phyloP scores from a whole-genome alignment of 1,140 invertebrate genomes.

The Chironomus tepperi region DNA sequence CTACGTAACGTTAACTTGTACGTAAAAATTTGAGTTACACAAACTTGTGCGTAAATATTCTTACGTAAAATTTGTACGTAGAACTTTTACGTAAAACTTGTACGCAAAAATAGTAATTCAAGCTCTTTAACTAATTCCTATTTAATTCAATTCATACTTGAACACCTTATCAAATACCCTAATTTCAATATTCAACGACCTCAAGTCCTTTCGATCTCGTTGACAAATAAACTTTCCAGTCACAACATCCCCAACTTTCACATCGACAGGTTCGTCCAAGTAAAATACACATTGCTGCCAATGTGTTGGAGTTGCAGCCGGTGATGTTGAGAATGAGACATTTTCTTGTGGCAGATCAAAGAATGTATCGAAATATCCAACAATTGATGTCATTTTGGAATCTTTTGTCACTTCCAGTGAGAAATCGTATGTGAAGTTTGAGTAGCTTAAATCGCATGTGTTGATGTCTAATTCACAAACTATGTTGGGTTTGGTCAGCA shows the following conservation, averaged over 20 bases:
- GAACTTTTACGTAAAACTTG: no score
- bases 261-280: constrained; percentile 59
- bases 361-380: constrained; percentile 88
- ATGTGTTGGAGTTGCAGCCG: constrained; percentile 69
- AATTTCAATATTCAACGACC: constrained; percentile 49
- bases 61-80: no score
- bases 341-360: constrained; percentile 61
- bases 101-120: no score
- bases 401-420: constrained; percentile 57
- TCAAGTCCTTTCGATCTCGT: constrained; percentile 48
- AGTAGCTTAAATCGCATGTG: constrained; percentile 68
- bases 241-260: constrained; percentile 65
- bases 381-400: constrained; percentile 74
- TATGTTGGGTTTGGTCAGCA: constrained; percentile 63
- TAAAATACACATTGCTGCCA: constrained; percentile 97
- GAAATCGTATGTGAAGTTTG: constrained; percentile 74
- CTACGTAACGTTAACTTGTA: no score
- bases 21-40: no score
- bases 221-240: constrained; percentile 54
- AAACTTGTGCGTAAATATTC: no score
- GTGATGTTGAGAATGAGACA: constrained; percentile 65
- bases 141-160: constrained; percentile 34
- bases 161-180: constrained; percentile 33
- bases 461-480: constrained; percentile 70
- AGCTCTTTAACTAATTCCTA: no score